Evolutionary conservation across 2,888 invertebrate species (phyloP), one percentile per base, ranked within the genome.

Genomic region (Agrenia bidenticulata): DNA sequence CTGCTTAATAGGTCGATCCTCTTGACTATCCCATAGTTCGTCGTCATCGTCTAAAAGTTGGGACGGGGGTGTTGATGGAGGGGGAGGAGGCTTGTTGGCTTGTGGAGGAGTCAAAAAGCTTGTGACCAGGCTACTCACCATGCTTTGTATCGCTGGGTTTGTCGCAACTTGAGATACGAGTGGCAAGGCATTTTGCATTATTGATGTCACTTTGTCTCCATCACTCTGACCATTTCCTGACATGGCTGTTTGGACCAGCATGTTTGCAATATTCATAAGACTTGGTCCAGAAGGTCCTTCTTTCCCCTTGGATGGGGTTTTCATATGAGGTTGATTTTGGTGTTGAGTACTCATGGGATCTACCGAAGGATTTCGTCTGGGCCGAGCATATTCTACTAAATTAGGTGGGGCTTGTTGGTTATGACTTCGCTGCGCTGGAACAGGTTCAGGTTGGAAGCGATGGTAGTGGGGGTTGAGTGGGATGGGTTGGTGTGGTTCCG

Each of bases 61-160:
- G 7, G 62, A 55, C 1, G 62, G 32, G 32, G 56, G 26, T 19
- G 42, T 13, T 17, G 42, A 64, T 26, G 61, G 37, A 37, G 68
- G 64, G 27, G 64, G 64, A 7, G 64, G 64, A 2, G 64, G 61
- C 24, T 41, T 57, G 15, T 61, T 59, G 15, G 56, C 45, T 11
- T 61, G 66, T 4, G 75, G 75, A 17, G 75, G 75, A 7, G 75
- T 73, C 27, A 75, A 64, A 54, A 75, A 75, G 37, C 66, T 69
- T 5, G 73, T 71, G 11, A 75, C 75, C 2, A 75, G 54, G 59
- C 68, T 73, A 49, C 63, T 63, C 2, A 75, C 73, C 66, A 73
- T 70, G 13, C 64, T 67, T 54, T 73, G 72, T 45, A 73, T 69
- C 59, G 71, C 71, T 13, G 73, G 75, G 53, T 69, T 73, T 5